Evolutionary conservation across 2,888 invertebrate genomes (phyloP), one percentile per base, ranked within the genome.

Genomic region (Tenthredo scrophulariae): DNA sequence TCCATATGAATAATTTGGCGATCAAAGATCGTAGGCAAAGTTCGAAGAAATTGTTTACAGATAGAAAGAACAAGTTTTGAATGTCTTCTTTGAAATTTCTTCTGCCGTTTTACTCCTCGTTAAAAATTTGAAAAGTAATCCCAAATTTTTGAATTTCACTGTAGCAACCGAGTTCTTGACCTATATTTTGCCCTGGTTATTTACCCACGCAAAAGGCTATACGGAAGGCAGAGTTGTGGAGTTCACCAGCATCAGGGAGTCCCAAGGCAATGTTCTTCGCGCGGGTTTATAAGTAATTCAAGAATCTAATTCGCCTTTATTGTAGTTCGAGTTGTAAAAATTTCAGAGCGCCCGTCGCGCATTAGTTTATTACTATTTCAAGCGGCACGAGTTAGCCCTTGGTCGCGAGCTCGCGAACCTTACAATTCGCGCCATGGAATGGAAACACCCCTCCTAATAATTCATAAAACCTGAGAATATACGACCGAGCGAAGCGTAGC

Each of bases 301-400:
- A 58, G 80, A 80, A 80, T 80, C 80, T 80, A 80, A 80, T 80
- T 80, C 80, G 80, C 80, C 80, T 80, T 80, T 80, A 80, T 80
- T 62, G 80, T 80, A 62, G 80, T 65, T 80, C 40, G 80, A 80
- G 80, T 80, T 80, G 80, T 80, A 80, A 80, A 80, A 80, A 80
- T 80, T 80, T 80, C 80, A 80, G 65, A 80, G 54, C 80, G 13
- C 80, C 58, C 58, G 62, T 65, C 58, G 80, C 62, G 80, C 80
- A 80, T 80, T 80, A 80, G 80, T 80, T 80, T 80, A 80, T 80
- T 62, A 80, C 80, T 80, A 80, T 80, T 80, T 65, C 62, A 80
- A 65, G 80, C 62, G 80, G 65, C 43, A 58, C 80, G 62, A 80
- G 77, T 50, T 77, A 77, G 77, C 77, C 77, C 77, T 77, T 77